phyloP scores from a whole-genome alignment of 1,140 invertebrate species.

The Dicyema japonicum region DNA sequence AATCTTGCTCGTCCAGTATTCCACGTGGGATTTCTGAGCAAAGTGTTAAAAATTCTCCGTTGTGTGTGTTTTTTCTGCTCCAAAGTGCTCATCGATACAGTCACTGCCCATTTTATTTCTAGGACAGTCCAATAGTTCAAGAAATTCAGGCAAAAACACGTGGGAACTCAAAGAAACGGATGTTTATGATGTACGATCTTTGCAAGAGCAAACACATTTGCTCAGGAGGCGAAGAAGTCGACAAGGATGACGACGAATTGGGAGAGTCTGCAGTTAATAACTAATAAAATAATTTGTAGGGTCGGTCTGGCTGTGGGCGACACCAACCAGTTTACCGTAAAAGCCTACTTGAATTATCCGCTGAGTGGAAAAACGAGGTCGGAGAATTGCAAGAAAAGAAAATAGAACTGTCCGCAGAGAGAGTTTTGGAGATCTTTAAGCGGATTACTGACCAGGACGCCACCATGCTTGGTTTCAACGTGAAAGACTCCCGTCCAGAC shows the following conservation, averaged over 20 bases:
- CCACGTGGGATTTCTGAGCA: slow-evolving; percentile 81
- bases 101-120: slow-evolving; percentile 26
- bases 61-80: slow-evolving; percentile 94
- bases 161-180: slow-evolving; percentile 63
- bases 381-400: slow-evolving; percentile 49
- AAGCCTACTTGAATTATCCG: slow-evolving; percentile 53
- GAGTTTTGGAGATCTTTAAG: slow-evolving; percentile 77
- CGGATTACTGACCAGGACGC: slow-evolving; percentile 87
- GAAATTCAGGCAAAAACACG: slow-evolving; percentile 80
- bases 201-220: slow-evolving; percentile 92
- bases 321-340: slow-evolving; percentile 69
- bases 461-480: slow-evolving; percentile 68
- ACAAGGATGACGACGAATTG: slow-evolving; percentile 18
- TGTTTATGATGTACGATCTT: slow-evolving; percentile 76
- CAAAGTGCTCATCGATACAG: slow-evolving; percentile 61
- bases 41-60: slow-evolving; percentile 69
- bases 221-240: slow-evolving; percentile 88
- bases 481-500: slow-evolving; percentile 69
- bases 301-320: slow-evolving; percentile 75
- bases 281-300: slow-evolving; percentile 17
- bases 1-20: slow-evolving; percentile 91
- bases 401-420: slow-evolving; percentile 56
- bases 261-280: slow-evolving; percentile 7
- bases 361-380: slow-evolving; percentile 88
- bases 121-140: slow-evolving; percentile 74